These are phyloP conservation scores for Sorex araneus DNA, from an alignment of 2,113 vertebrate species.

Conservation along the genomic window DNA sequence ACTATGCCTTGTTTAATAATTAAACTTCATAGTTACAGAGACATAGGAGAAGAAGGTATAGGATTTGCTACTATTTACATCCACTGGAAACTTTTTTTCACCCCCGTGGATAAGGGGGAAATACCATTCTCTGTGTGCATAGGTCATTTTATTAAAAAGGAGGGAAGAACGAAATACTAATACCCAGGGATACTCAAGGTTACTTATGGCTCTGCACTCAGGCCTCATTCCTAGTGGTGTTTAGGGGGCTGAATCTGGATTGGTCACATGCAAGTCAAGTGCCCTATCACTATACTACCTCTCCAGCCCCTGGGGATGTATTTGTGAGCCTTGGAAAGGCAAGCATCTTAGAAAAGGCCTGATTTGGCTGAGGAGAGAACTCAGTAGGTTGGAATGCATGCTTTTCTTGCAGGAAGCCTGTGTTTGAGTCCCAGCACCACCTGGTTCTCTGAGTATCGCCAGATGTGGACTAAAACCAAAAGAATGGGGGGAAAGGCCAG, in stretches of 20 bases:
- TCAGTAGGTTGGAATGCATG: too few species aligned
- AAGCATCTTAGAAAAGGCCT: background rate
- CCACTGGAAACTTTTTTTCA: background rate
- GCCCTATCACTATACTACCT: too few species aligned
- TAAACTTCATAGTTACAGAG: background rate
- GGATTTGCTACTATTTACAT: background rate
- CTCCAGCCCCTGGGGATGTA: background rate
- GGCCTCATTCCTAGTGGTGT: too few species aligned
- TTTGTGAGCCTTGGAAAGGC: background rate
- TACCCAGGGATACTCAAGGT: background rate
- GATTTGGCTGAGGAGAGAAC: too few species aligned
- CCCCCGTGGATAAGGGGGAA: background rate
- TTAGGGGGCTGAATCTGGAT: too few species aligned
- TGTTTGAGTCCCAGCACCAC: too few species aligned
- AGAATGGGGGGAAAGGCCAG: background rate
- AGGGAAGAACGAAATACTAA: conserved; percentile 15
- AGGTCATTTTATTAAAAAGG: conserved; percentile 13
- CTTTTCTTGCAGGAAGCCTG: too few species aligned
- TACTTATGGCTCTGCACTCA: too few species aligned
- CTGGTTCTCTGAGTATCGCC: too few species aligned
- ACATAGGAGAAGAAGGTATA: background rate
- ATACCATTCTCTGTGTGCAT: background rate
- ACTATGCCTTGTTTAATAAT: background rate
- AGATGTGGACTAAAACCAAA: too few species aligned
- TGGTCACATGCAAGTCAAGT: too few species aligned